phyloP scores from a whole-genome alignment of 2,797 vertebrate species.

The Parotocinclus haroldoi region DNA sequence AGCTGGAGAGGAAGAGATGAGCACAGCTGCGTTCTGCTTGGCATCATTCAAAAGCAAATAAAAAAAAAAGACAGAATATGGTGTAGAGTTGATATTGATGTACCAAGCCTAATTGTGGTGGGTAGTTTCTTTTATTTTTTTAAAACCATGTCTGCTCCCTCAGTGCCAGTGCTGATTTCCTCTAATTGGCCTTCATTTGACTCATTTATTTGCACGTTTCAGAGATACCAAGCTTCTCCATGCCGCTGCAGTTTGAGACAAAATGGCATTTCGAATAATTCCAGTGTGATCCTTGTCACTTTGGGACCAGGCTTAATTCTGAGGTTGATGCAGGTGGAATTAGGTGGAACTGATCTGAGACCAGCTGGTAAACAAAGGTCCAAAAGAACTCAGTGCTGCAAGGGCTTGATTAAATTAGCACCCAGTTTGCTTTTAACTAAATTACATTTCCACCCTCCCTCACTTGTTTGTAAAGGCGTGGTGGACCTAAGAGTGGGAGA shows the following conservation, averaged over 20 bases:
- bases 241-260: not conserved
- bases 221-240: not conserved
- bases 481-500: constrained; percentile 30
- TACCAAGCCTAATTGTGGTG: constrained; percentile 18
- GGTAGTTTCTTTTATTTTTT: constrained; percentile 3
- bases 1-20: constrained; percentile 13
- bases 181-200: constrained; percentile 17
- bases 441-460: constrained; percentile 41
- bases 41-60: constrained; percentile 10
- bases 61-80: constrained; percentile 13
- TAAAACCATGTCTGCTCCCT: constrained; percentile 13
- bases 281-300: constrained; percentile 22
- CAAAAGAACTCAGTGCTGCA: constrained; percentile 39
- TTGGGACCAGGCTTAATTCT: constrained; percentile 12
- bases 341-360: constrained; percentile 33
- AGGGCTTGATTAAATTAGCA: constrained; percentile 50
- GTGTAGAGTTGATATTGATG: constrained; percentile 5
- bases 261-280: constrained; percentile 15
- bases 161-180: not conserved
- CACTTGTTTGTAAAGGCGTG: constrained; percentile 17
- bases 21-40: constrained; percentile 30
- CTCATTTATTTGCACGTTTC: not conserved
- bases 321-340: constrained; percentile 20
- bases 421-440: constrained; percentile 48
- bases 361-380: constrained; percentile 38